phyloP scores from a whole-genome alignment of 1,140 invertebrate species.

The Pseudachorutes palmiensis region DNA sequence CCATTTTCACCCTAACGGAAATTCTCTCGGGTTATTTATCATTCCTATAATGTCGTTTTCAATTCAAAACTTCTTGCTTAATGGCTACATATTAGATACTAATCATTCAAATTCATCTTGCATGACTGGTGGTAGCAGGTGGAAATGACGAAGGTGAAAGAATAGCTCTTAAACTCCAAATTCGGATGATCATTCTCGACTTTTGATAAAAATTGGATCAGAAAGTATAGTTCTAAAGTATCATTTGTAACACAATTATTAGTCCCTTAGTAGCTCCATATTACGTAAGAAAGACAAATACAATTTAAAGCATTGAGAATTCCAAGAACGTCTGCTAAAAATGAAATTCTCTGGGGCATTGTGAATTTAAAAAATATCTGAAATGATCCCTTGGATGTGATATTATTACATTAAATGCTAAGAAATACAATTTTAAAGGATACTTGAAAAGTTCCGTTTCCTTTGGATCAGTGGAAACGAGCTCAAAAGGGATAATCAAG shows the following conservation, averaged over 20 bases:
- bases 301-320: not conserved
- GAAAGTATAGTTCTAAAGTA: too few species aligned
- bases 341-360: too few species aligned
- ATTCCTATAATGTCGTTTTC: too few species aligned
- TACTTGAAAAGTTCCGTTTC: not conserved
- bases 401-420: constrained; percentile 40
- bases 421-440: constrained; percentile 6
- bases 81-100: too few species aligned
- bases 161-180: too few species aligned
- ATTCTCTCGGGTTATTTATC: too few species aligned
- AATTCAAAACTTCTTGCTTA: too few species aligned
- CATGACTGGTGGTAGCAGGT: too few species aligned
- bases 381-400: constrained; percentile 31
- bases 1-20: too few species aligned
- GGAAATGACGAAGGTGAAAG: constrained; percentile 4
- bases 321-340: not conserved
- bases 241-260: not conserved
- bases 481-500: constrained; percentile 35
- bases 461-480: not conserved
- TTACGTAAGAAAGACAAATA: not conserved
- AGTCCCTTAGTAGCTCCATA: too few species aligned
- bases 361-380: constrained; percentile 25
- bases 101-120: too few species aligned
- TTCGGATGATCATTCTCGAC: too few species aligned
- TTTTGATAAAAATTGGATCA: not conserved